These are phyloP conservation scores for Drymonia ruficornis DNA, from an alignment of 2,888 invertebrate species.

Conservation along the genomic window DNA sequence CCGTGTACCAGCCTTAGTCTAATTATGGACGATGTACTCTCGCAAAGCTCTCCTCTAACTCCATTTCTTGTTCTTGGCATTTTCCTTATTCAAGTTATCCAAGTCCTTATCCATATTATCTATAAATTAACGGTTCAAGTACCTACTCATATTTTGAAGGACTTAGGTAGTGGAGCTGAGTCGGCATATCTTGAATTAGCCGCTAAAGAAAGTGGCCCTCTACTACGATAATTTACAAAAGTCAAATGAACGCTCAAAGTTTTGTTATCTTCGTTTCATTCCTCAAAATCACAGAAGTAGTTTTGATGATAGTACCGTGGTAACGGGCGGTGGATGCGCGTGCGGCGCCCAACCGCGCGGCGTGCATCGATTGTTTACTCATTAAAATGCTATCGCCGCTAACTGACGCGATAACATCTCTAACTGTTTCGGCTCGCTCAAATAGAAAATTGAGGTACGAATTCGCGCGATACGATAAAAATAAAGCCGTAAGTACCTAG, in stretches of 20 bases:
- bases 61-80: no score
- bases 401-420: slow-evolving; percentile 75
- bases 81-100: no score
- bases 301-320: background rate
- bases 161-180: no score
- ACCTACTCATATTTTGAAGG: no score
- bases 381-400: slow-evolving; percentile 82
- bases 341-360: slow-evolving; percentile 78
- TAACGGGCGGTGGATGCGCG: slow-evolving; percentile 50
- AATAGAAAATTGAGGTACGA: slow-evolving; percentile 55
- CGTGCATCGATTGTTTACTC: slow-evolving; percentile 85
- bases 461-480: slow-evolving; percentile 50
- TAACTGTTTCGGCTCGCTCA: slow-evolving; percentile 70
- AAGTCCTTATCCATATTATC: no score
- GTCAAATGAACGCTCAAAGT: background rate
- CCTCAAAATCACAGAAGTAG: background rate
- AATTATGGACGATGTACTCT: no score
- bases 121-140: no score
- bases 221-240: background rate
- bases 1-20: no score
- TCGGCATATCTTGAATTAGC: slow-evolving; percentile 25
- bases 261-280: background rate
- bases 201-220: slow-evolving; percentile 1
- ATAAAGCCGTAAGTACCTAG: slow-evolving; percentile 3
- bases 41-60: no score